Conservation (phyloP, 2,888 invertebrate species). For the Acleris emargana region DNA sequence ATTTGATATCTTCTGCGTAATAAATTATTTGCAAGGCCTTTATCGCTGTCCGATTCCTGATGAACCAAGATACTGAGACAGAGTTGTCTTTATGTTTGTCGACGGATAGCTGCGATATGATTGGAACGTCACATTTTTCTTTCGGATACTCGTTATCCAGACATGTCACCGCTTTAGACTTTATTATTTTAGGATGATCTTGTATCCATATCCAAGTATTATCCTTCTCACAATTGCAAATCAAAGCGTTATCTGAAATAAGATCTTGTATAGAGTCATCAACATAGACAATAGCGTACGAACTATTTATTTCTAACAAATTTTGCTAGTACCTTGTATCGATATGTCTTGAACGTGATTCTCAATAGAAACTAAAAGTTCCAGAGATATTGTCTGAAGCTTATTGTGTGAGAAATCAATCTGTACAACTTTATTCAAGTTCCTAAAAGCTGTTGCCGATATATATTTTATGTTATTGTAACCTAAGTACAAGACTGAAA, state of each 20-base stretch:
- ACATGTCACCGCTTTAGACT: conserved; percentile 64
- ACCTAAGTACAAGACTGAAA: conserved; percentile 90
- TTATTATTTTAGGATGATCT: conserved; percentile 87
- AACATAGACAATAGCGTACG: not conserved
- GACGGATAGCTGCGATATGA: conserved; percentile 92
- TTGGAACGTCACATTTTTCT: conserved; percentile 85
- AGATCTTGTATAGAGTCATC: conserved; percentile 20
- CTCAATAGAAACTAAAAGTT: conserved; percentile 91
- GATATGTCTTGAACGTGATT: conserved; percentile 91
- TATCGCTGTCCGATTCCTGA: conserved; percentile 92
- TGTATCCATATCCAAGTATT: conserved; percentile 97
- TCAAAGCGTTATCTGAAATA: conserved; percentile 91
- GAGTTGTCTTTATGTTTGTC: conserved; percentile 94
- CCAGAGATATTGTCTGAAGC: conserved; percentile 90
- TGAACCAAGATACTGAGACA: conserved; percentile 94
- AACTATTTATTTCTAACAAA: conserved; percentile 4
- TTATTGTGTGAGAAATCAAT: conserved; percentile 93
- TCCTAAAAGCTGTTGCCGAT: conserved; percentile 90
- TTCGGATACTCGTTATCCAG: conserved; percentile 72
- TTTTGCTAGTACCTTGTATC: conserved; percentile 88
- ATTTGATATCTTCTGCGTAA: conserved; percentile 79
- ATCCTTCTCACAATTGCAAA: conserved; percentile 95
- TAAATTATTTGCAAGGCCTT: conserved; percentile 93
- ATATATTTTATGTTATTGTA: conserved; percentile 93
- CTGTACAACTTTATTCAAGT: conserved; percentile 89